Evolutionary conservation across 2,797 vertebrate genomes (phyloP).

Genomic region (Botia kubotai): DNA sequence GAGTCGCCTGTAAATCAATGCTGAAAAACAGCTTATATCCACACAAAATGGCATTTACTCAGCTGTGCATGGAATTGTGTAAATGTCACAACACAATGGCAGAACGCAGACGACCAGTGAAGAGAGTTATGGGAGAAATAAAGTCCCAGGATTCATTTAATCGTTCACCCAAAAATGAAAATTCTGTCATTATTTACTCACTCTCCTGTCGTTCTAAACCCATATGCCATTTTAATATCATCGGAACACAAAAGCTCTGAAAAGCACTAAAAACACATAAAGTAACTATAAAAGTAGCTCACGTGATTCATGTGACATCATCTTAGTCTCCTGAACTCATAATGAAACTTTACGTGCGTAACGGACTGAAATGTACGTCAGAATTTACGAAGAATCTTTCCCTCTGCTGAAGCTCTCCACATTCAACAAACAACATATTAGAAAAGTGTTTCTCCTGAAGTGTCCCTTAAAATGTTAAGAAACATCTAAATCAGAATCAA

Average conservation of each 20-base stretch:
- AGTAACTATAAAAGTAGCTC: background rate
- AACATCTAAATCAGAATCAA: too few relatives aligned
- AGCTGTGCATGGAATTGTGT: conserved; percentile 39
- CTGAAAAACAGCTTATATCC: conserved; percentile 19
- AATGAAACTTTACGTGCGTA: too few relatives aligned
- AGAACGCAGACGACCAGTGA: background rate
- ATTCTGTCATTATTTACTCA: background rate
- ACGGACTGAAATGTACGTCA: too few relatives aligned
- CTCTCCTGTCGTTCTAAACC: background rate
- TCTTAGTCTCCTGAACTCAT: too few relatives aligned
- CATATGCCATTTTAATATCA: background rate
- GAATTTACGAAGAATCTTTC: background rate
- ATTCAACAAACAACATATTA: background rate
- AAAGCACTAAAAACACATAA: background rate
- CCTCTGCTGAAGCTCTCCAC: background rate
- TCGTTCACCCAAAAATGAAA: conserved; percentile 13
- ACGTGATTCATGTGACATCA: too few relatives aligned
- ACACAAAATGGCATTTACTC: conserved; percentile 59
- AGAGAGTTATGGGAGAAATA: conserved; percentile 8
- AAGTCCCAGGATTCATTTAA: background rate
- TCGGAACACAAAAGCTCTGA: background rate
- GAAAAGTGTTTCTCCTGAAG: background rate
- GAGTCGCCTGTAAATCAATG: conserved; percentile 12
- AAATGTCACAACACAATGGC: conserved; percentile 57
- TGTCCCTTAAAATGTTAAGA: too few relatives aligned